These are phyloP conservation scores for Psophia crepitans DNA, from an alignment of 2,113 vertebrate genomes.

Conservation along the genomic window DNA sequence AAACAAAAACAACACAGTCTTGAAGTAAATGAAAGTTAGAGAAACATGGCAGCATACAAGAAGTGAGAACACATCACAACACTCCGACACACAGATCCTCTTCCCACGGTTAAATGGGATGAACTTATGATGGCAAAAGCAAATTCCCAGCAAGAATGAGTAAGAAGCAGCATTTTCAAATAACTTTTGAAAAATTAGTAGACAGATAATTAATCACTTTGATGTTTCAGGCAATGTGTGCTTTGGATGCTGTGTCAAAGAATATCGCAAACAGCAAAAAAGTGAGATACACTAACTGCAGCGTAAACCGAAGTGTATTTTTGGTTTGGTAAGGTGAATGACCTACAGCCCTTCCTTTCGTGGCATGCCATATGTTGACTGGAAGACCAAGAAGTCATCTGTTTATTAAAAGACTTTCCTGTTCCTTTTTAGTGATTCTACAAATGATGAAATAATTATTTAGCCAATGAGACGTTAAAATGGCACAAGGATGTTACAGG, in stretches of 20 bases:
- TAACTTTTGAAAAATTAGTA: neutral
- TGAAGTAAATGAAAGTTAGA: slow-evolving; percentile 42
- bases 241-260: neutral
- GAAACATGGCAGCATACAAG: neutral
- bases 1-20: slow-evolving; percentile 37
- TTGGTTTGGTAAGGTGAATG: neutral
- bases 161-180: slow-evolving; percentile 48
- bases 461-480: neutral
- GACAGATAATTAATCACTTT: slow-evolving; percentile 50
- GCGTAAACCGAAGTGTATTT: neutral
- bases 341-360: neutral
- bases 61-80: slow-evolving; percentile 43
- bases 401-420: neutral
- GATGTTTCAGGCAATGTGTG: slow-evolving; percentile 59
- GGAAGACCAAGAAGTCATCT: neutral
- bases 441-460: neutral
- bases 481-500: neutral
- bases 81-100: slow-evolving; percentile 32
- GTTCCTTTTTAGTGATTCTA: neutral
- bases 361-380: rapidly evolving
- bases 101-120: slow-evolving; percentile 54
- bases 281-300: neutral
- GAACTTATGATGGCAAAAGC: slow-evolving; percentile 39
- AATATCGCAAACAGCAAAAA: neutral
- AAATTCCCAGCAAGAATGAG: slow-evolving; percentile 43